A percentile compares a stretch with the other conserved stretches of the same genome.
These are phyloP conservation scores for Lathamus discolor DNA, from an alignment of 2,113 vertebrate genomes.

Conservation along the genomic window DNA sequence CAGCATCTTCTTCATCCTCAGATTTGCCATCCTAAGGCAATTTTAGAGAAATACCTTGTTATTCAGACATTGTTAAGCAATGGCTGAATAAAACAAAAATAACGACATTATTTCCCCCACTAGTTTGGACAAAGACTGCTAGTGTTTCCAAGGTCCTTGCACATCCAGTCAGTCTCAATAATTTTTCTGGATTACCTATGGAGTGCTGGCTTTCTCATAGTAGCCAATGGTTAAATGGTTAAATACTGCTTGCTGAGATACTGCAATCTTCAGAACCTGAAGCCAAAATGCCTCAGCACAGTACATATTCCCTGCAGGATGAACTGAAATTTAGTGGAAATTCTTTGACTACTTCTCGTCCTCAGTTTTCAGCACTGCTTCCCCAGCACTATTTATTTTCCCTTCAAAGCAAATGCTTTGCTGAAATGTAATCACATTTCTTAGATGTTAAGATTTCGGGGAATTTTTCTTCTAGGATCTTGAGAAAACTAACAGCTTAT, in stretches of 20 bases:
- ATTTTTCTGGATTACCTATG: not conserved
- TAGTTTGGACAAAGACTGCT: not conserved
- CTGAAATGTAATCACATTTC: not conserved
- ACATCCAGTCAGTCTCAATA: not conserved
- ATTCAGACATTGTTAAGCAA: not conserved
- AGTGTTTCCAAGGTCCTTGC: not conserved
- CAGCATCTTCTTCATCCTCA: not conserved
- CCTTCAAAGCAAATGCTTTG: not conserved
- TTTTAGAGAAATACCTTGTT: not conserved
- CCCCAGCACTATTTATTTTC: not conserved
- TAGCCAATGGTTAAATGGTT: not conserved
- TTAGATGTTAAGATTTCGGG: not conserved
- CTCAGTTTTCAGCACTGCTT: not conserved
- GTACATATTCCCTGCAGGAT: not conserved
- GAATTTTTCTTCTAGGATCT: not conserved
- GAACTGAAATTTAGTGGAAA: not conserved
- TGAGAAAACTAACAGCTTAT: not conserved
- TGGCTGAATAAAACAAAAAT: not conserved
- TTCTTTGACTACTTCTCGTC: not conserved
- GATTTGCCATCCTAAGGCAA: not conserved
- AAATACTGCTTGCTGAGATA: not conserved
- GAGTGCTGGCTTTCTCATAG: not conserved
- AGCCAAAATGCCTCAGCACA: not conserved
- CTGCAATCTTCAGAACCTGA: not conserved
- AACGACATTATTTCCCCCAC: not conserved